A percentile compares a stretch with the other conserved stretches of the same genome.
Conservation (phyloP, 1,140 invertebrate species). For the Drosophila albomicans region DNA sequence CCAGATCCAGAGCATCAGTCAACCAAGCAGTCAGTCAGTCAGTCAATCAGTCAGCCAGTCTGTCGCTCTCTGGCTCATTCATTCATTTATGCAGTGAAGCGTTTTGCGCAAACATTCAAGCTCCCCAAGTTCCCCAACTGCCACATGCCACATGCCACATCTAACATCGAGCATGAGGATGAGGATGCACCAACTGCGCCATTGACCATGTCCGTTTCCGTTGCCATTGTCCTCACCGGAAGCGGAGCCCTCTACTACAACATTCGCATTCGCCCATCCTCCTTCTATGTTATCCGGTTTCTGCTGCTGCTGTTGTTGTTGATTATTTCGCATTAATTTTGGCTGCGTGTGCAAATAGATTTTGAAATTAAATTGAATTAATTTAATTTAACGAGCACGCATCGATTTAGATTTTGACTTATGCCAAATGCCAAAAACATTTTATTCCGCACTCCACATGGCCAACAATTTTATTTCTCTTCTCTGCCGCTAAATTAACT, state of each 20-base stretch:
- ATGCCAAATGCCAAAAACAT: constrained; percentile 63
- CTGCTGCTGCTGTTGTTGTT: constrained; percentile 28
- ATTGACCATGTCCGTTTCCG: constrained; percentile 74
- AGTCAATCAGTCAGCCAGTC: constrained; percentile 33
- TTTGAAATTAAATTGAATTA: constrained; percentile 82
- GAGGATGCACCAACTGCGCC: constrained; percentile 36
- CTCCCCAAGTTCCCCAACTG: constrained; percentile 2
- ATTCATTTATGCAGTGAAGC: constrained; percentile 74
- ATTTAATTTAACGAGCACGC: constrained; percentile 67
- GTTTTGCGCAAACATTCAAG: constrained; percentile 59
- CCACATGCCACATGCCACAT: neutral
- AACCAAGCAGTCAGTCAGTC: constrained; percentile 32
- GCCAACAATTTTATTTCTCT: constrained; percentile 37
- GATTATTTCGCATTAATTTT: constrained; percentile 75
- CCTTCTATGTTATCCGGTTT: constrained; percentile 3
- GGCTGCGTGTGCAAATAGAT: constrained; percentile 80
- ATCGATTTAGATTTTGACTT: constrained; percentile 69
- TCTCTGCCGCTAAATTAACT: constrained; percentile 59
- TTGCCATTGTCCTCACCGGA: constrained; percentile 50
- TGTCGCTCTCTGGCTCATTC: constrained; percentile 49
- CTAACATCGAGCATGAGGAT: neutral
- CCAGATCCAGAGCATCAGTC: constrained; percentile 32
- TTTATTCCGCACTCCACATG: constrained; percentile 28
- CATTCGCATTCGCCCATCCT: neutral
- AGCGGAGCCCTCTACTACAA: constrained; percentile 36